A percentile compares a stretch with the other conserved stretches of the same genome.
Evolutionary conservation across 2,888 invertebrate genomes (phyloP).

Genomic region (Tanaodytes sp.): DNA sequence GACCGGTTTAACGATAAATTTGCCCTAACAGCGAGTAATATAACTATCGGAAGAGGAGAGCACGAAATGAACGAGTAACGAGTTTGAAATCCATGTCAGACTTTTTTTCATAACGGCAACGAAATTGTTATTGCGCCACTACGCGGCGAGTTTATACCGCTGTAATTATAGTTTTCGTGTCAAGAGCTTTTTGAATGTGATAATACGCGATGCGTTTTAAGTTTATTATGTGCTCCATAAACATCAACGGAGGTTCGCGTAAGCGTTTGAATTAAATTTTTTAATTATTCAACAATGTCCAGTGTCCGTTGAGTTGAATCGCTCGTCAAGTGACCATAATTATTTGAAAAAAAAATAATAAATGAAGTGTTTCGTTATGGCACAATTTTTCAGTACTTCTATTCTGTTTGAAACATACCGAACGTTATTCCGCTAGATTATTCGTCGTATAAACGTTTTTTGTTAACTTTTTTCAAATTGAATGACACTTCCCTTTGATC

Average conservation of each 20-base stretch:
- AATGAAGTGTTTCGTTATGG: not conserved
- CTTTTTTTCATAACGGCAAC: slow-evolving; percentile 18
- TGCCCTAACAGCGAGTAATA: no score
- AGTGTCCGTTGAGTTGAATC: slow-evolving; percentile 10
- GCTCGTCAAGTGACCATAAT: slow-evolving; percentile 2
- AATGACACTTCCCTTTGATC: no score
- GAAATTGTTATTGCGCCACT: slow-evolving; percentile 35
- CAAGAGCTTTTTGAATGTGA: slow-evolving; percentile 30
- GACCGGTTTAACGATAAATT: no score
- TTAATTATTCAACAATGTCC: slow-evolving; percentile 22
- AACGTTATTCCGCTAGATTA: not conserved
- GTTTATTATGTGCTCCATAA: slow-evolving; percentile 32
- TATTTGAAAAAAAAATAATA: slow-evolving; percentile 11
- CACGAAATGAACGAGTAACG: slow-evolving; percentile 13
- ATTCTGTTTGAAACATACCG: no score
- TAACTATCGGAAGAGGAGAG: not conserved
- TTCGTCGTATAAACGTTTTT: not conserved
- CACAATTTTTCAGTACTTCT: no score
- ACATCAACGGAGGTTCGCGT: slow-evolving; percentile 19
- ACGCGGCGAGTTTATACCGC: slow-evolving; percentile 25
- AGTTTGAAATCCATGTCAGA: slow-evolving; percentile 24
- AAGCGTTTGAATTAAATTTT: slow-evolving; percentile 20
- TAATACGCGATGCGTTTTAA: slow-evolving; percentile 28
- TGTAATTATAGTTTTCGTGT: slow-evolving; percentile 39
- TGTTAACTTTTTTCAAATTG: no score